Evolutionary conservation across 2,888 invertebrate species (phyloP).

Genomic region (Antheraea yamamai): DNA sequence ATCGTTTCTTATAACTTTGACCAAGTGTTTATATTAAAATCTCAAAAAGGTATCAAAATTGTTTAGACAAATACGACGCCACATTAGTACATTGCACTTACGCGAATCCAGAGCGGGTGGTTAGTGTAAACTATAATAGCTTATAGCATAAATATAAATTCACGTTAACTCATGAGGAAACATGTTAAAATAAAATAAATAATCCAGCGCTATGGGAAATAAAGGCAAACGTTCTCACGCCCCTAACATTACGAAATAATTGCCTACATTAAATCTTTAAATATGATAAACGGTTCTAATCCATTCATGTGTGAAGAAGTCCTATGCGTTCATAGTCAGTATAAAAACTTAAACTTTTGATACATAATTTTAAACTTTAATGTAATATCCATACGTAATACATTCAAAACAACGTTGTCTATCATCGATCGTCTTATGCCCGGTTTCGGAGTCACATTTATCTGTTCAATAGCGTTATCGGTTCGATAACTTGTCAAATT

Average conservation of each 20-base stretch:
- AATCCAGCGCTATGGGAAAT: conserved; percentile 2
- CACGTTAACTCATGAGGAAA: conserved; percentile 11
- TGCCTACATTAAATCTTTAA: conserved; percentile 63
- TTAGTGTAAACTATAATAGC: background rate
- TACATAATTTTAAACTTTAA: background rate
- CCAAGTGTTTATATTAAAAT: too few relatives aligned
- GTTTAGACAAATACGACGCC: too few relatives aligned
- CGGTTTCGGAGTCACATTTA: too few relatives aligned
- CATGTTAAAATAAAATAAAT: conserved; percentile 22
- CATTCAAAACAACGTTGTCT: background rate
- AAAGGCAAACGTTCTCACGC: conserved; percentile 58
- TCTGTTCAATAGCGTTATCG: too few relatives aligned
- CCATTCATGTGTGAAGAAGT: conserved; percentile 68
- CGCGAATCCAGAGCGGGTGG: too few relatives aligned
- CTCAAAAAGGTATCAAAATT: too few relatives aligned
- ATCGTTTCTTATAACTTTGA: too few relatives aligned
- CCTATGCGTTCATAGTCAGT: conserved; percentile 45
- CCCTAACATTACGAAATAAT: conserved; percentile 65
- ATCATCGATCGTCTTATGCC: too few relatives aligned
- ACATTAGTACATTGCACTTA: too few relatives aligned
- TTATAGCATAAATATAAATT: background rate
- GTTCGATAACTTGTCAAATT: too few relatives aligned
- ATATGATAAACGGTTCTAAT: conserved; percentile 74
- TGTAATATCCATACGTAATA: background rate
- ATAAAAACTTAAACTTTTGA: background rate